These are phyloP conservation scores for Megastigmus dorsalis DNA, from an alignment of 2,888 invertebrate genomes.

Conservation along the genomic window DNA sequence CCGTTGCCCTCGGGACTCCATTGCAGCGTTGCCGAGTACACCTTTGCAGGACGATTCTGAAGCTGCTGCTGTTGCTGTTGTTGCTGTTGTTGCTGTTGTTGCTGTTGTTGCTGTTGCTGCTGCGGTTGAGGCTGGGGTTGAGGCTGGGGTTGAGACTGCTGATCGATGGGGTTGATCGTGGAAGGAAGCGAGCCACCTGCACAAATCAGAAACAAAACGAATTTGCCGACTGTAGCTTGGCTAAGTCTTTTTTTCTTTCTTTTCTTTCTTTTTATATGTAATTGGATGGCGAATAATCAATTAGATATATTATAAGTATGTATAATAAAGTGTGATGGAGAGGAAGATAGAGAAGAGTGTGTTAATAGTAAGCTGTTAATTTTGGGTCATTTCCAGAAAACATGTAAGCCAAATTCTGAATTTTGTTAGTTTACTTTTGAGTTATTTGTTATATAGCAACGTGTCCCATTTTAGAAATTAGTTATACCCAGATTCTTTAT, in stretches of 20 bases:
- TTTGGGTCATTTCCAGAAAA: no score
- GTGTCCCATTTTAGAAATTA: no score
- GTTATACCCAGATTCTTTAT: no score
- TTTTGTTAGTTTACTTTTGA: no score
- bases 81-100: not conserved
- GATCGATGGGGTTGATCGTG: not conserved
- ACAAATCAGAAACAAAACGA: slow-evolving; percentile 36
- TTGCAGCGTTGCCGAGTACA: slow-evolving; percentile 56
- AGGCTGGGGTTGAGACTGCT: not conserved
- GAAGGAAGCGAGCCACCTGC: slow-evolving; percentile 33
- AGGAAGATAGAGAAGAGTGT: not conserved
- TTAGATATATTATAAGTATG: not conserved
- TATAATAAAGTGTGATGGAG: not conserved
- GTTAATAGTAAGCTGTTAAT: no score
- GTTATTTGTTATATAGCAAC: no score
- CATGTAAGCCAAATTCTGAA: no score
- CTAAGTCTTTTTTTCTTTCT: not conserved
- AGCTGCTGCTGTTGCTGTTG: slow-evolving; percentile 25
- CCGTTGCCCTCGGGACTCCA: slow-evolving; percentile 63
- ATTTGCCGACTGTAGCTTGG: slow-evolving; percentile 10
- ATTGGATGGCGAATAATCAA: no score
- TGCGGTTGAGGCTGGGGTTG: slow-evolving; percentile 7
- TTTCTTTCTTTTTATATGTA: not conserved
- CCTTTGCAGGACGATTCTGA: slow-evolving; percentile 42
- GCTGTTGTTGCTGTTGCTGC: slow-evolving; percentile 12